Evolutionary conservation across 2,113 vertebrate species (phyloP).

Genomic region (Gallinago undulata): DNA sequence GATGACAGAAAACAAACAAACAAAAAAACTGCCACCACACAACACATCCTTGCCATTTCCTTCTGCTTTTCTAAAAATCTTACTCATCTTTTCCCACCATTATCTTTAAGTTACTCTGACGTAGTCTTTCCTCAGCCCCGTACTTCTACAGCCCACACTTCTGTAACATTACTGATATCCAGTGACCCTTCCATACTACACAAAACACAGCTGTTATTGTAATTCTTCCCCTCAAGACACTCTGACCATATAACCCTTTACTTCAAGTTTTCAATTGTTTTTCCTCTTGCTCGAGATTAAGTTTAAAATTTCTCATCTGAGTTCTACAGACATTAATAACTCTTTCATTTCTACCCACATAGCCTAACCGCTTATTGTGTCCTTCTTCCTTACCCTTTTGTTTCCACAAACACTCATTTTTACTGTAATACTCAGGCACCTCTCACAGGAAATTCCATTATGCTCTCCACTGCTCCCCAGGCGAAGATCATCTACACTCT

Average conservation of each 20-base stretch:
- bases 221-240: neutral
- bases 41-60: neutral
- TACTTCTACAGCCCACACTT: neutral
- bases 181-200: neutral
- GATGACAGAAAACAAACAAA: neutral
- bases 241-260: neutral
- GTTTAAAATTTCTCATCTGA: neutral
- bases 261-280: neutral
- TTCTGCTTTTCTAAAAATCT: neutral
- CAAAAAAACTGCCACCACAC: neutral
- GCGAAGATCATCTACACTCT: neutral
- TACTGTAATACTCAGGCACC: neutral
- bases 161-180: neutral
- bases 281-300: neutral
- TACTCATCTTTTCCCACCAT: neutral
- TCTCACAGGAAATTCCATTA: slow-evolving; percentile 35
- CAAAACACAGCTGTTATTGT: neutral
- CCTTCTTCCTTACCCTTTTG: neutral
- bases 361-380: neutral
- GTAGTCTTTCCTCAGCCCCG: neutral
- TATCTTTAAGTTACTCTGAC: neutral
- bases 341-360: neutral
- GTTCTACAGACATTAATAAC: neutral
- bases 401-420: neutral
- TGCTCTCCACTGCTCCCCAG: neutral